These are phyloP conservation scores for Enhydra lutris DNA, from an alignment of 2,113 vertebrate genomes.

Conservation along the genomic window DNA sequence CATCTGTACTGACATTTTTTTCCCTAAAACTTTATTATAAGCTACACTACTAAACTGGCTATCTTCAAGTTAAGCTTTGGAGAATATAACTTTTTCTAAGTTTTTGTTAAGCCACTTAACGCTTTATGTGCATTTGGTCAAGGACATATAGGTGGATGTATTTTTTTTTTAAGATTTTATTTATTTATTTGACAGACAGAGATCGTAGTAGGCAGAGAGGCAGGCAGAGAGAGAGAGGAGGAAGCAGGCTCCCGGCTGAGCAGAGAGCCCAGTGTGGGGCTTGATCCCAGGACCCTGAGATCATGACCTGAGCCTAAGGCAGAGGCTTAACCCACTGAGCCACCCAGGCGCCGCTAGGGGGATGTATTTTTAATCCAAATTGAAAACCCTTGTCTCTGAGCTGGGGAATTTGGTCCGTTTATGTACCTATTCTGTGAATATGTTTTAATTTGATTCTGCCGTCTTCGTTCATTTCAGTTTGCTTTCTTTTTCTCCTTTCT, in stretches of 20 bases:
- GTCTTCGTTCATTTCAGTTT: not conserved
- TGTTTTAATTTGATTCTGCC: not conserved
- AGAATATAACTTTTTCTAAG: not conserved
- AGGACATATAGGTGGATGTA: not conserved
- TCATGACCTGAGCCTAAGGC: not conserved
- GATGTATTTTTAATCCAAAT: not conserved
- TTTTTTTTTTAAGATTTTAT: not conserved
- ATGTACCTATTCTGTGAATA: not conserved
- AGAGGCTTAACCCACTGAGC: too few relatives aligned
- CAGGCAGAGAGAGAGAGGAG: too few relatives aligned
- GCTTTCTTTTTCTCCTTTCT: not conserved
- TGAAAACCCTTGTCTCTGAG: not conserved
- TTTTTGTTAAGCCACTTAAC: not conserved
- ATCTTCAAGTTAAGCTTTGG: not conserved
- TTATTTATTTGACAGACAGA: too few relatives aligned
- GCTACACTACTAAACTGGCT: not conserved
- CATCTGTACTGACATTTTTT: not conserved
- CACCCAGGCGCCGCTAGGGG: too few relatives aligned
- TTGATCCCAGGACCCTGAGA: too few relatives aligned
- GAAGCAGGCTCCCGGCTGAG: too few relatives aligned
- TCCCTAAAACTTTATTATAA: not conserved
- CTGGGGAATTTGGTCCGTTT: not conserved
- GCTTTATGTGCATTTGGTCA: not conserved
- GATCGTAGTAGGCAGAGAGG: too few relatives aligned
- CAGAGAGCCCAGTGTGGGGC: too few relatives aligned